Evolutionary conservation across 2,113 vertebrate genomes (phyloP).

Genomic region (Proterorhinus semilunaris): DNA sequence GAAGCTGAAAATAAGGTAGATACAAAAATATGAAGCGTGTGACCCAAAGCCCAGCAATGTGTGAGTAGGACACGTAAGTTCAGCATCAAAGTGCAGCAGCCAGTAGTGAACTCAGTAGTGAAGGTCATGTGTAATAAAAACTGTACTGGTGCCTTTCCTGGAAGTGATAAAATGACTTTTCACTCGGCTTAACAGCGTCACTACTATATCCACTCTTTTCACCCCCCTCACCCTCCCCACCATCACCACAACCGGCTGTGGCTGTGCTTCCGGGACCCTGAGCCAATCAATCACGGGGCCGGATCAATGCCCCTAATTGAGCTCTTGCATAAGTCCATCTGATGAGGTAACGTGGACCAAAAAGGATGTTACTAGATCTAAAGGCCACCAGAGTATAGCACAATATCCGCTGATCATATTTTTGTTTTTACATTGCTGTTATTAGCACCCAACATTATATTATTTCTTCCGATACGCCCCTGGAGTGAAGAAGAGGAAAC

Average conservation of each 20-base stretch:
- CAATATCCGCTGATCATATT: constrained; percentile 4
- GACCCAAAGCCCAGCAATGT: too few relatives aligned
- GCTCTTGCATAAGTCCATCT: constrained; percentile 59
- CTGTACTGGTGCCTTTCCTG: constrained; percentile 28
- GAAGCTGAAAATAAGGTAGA: too few relatives aligned
- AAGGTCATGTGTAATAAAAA: constrained; percentile 21
- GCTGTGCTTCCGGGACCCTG: constrained; percentile 26
- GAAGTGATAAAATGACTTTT: constrained; percentile 55
- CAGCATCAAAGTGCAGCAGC: not conserved
- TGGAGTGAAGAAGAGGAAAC: too few relatives aligned
- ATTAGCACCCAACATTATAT: too few relatives aligned
- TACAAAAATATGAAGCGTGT: too few relatives aligned
- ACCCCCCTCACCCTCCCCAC: constrained; percentile 2
- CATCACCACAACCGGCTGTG: constrained; percentile 3
- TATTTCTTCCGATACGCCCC: too few relatives aligned
- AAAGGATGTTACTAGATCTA: not conserved
- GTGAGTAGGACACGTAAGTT: too few relatives aligned
- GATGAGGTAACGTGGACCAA: constrained; percentile 58
- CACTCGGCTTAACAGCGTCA: constrained; percentile 39
- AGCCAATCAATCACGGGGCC: constrained; percentile 52
- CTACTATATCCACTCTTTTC: constrained; percentile 14
- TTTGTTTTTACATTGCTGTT: too few relatives aligned
- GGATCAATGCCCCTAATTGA: constrained; percentile 67
- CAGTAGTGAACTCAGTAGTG: not conserved
- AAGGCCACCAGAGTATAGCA: not conserved